Conservation (phyloP, 2,888 invertebrate species). For the Acanthosepion esculentum region DNA sequence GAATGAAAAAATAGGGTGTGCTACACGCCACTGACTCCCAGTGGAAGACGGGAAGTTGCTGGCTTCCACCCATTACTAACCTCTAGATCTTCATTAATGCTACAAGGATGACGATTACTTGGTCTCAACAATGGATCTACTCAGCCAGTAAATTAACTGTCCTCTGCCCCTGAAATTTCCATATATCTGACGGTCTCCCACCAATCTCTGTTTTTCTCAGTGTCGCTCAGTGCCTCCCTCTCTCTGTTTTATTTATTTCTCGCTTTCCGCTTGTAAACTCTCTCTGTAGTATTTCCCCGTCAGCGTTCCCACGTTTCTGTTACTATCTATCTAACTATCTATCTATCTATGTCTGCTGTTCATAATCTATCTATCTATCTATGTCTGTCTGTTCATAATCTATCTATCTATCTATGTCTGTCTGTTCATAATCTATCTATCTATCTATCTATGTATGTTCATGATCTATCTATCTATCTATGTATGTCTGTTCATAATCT, state of each 20-base stretch:
- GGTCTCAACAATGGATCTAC: neutral
- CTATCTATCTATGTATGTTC: too few relatives aligned
- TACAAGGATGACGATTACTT: neutral
- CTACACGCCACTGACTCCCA: neutral
- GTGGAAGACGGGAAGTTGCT: neutral
- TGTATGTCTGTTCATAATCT: too few relatives aligned
- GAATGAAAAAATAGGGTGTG: too few relatives aligned
- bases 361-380: neutral
- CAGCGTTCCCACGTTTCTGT: too few relatives aligned
- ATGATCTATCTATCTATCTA: too few relatives aligned
- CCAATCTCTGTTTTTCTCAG: neutral
- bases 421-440: too few relatives aligned
- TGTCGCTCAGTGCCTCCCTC: neutral
- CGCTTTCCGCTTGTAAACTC: accelerated
- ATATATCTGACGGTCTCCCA: neutral
- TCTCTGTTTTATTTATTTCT: neutral
- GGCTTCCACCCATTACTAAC: neutral
- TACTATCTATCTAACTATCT: neutral
- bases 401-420: neutral
- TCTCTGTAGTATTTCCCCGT: neutral
- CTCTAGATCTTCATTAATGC: neutral
- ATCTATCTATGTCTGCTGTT: neutral
- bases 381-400: neutral
- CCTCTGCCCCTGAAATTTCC: neutral
- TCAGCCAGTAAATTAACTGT: slow-evolving; percentile 21